Conservation (phyloP, 2,797 vertebrate genomes). For the Tympanoctomys barrerae region DNA sequence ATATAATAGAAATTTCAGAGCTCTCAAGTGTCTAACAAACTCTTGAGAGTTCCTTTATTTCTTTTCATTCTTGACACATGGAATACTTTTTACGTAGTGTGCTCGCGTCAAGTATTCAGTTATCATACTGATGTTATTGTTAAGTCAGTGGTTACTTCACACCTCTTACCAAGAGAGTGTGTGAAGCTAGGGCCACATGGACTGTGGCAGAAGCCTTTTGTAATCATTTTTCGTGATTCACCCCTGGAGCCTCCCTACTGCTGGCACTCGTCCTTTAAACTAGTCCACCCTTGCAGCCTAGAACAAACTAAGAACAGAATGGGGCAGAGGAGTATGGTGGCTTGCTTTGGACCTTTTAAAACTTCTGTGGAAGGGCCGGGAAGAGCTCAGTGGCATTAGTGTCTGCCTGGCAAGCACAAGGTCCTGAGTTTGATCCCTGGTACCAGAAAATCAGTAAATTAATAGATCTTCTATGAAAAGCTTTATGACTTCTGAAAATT, state of each 20-base stretch:
- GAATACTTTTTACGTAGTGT: background rate
- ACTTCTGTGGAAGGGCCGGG: background rate
- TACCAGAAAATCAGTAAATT: too few species aligned
- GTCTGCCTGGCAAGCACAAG: too few species aligned
- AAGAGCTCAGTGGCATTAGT: too few species aligned
- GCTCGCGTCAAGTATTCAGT: background rate
- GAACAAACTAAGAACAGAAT: background rate
- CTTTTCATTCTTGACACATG: background rate
- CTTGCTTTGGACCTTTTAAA: constrained; percentile 17
- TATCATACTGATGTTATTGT: background rate
- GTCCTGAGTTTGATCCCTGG: too few species aligned
- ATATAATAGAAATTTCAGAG: background rate
- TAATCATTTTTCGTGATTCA: background rate
- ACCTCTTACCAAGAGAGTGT: background rate
- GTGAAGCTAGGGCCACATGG: background rate
- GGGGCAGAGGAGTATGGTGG: background rate
- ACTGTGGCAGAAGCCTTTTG: background rate
- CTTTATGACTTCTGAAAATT: background rate
- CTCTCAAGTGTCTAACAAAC: background rate
- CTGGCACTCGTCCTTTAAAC: background rate
- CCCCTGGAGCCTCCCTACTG: background rate
- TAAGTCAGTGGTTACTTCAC: background rate
- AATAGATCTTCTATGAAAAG: background rate
- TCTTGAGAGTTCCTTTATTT: background rate
- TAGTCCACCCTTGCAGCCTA: background rate